These are phyloP conservation scores for Fissipunctia ypsillon DNA, from an alignment of 2,888 invertebrate genomes.

Conservation along the genomic window DNA sequence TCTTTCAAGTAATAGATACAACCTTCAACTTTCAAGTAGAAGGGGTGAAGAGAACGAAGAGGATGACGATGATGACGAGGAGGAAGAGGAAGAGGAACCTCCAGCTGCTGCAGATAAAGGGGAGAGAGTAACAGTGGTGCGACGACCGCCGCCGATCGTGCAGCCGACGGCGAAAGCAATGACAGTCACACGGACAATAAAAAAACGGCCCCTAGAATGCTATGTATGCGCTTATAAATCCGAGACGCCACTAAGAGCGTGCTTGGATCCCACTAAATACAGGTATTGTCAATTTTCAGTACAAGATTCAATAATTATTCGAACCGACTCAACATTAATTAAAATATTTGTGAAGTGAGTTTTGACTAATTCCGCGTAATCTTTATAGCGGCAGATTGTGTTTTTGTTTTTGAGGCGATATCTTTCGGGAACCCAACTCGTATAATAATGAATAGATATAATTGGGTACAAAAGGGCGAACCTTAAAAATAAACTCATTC, in stretches of 20 bases:
- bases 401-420: constrained; percentile 1
- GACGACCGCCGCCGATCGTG: constrained; percentile 63
- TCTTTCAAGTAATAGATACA: constrained; percentile 59
- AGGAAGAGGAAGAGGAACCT: constrained; percentile 72
- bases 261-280: constrained; percentile 85
- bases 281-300: constrained; percentile 70
- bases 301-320: not conserved
- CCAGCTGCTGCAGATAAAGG: constrained; percentile 55
- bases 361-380: not conserved
- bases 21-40: constrained; percentile 58
- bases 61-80: constrained; percentile 78
- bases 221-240: constrained; percentile 84
- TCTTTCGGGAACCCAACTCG: not conserved
- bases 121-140: constrained; percentile 63
- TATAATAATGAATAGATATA: not conserved
- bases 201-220: constrained; percentile 82
- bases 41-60: constrained; percentile 73
- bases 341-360: not conserved
- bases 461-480: not conserved
- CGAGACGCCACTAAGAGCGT: constrained; percentile 80
- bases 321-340: not conserved
- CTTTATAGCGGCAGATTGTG: not conserved
- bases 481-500: not conserved
- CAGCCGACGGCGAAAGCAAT: constrained; percentile 66
- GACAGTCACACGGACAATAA: constrained; percentile 74